phyloP scores from a whole-genome alignment of 2,797 vertebrate genomes.

The Allobates femoralis region DNA sequence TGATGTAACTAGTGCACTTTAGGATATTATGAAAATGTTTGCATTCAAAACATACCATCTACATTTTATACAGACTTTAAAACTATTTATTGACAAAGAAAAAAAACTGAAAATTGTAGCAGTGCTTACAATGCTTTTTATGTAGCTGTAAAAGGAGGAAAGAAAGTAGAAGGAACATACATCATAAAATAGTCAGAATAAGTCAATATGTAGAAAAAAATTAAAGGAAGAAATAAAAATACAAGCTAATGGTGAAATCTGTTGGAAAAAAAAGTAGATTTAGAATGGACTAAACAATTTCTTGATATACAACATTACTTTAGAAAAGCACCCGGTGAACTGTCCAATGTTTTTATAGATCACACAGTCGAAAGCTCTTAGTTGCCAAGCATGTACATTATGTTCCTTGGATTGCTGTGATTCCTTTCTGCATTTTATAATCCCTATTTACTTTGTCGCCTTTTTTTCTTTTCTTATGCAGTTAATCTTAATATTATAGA shows the following conservation, averaged over 20 bases:
- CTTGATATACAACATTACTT: not conserved
- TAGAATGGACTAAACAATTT: not conserved
- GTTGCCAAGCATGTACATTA: not conserved
- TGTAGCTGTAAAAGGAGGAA: not conserved
- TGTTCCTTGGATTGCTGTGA: constrained; percentile 4
- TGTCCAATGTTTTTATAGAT: constrained; percentile 4
- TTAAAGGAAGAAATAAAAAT: not conserved
- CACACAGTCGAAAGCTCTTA: constrained; percentile 11
- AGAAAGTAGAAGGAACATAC: not conserved
- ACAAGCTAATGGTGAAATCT: not conserved
- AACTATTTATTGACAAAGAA: not conserved
- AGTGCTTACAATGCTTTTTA: not conserved
- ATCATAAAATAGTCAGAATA: not conserved
- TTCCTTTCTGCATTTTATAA: not conserved
- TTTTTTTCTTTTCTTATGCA: constrained; percentile 5
- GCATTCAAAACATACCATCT: not conserved
- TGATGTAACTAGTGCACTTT: not conserved
- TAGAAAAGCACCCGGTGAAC: not conserved
- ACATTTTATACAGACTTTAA: not conserved
- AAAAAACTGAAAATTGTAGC: not conserved
- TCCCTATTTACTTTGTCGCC: constrained; percentile 1
- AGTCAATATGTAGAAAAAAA: not conserved
- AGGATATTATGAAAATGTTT: too few relatives aligned
- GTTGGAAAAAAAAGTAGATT: not conserved
- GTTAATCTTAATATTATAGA: constrained; percentile 10